These are phyloP conservation scores for Heliconius ismenius DNA, from an alignment of 2,888 invertebrate genomes.

Conservation along the genomic window DNA sequence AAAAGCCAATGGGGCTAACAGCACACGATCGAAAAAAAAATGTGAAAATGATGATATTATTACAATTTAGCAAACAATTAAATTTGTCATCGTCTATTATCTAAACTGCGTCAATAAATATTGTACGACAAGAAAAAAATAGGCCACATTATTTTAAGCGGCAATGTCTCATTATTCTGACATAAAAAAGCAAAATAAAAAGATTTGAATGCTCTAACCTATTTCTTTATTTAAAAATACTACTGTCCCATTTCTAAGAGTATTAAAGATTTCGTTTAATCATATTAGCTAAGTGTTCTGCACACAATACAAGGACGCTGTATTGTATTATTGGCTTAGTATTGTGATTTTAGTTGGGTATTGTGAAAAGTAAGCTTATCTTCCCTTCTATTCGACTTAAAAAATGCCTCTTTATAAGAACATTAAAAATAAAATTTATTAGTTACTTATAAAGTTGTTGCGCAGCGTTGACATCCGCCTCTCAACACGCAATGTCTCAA, in stretches of 20 bases:
- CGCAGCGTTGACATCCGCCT: no score
- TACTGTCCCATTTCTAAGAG: slow-evolving; percentile 13
- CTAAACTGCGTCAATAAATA: slow-evolving; percentile 4
- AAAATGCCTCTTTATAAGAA: background rate
- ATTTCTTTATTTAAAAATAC: slow-evolving; percentile 21
- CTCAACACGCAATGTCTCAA: no score
- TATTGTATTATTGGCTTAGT: background rate
- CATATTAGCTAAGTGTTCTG: background rate
- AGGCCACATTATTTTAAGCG: slow-evolving; percentile 16
- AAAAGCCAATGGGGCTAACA: no score
- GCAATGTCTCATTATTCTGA: slow-evolving; percentile 8
- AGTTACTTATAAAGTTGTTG: background rate
- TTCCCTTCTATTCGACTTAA: no score
- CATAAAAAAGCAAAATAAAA: slow-evolving; percentile 9
- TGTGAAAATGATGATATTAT: background rate
- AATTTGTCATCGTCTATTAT: slow-evolving; percentile 11
- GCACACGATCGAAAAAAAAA: no score
- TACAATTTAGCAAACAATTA: background rate
- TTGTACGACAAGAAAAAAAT: background rate
- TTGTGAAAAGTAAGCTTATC: background rate
- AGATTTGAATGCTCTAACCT: slow-evolving; percentile 19
- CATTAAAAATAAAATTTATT: background rate
- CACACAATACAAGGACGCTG: background rate
- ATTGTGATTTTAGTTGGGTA: background rate
- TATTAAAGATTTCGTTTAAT: slow-evolving; percentile 16